Conservation (phyloP, 2,888 invertebrate species). For the Mimas tiliae region DNA sequence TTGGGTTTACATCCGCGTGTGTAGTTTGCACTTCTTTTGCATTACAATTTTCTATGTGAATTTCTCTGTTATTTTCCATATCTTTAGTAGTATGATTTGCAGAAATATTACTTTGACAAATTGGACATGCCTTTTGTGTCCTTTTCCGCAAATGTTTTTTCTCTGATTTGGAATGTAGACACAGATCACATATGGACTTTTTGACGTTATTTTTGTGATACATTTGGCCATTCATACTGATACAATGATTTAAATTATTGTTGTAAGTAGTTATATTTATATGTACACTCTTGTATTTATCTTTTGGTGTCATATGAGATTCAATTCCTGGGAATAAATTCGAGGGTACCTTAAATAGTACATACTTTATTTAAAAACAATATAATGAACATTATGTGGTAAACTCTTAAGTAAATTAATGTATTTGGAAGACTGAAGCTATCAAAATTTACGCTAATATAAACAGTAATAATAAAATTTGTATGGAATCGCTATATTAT, state of each 20-base stretch:
- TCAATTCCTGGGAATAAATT: conserved; percentile 34
- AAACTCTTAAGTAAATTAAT: no score
- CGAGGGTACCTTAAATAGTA: background rate
- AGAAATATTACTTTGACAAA: conserved; percentile 48
- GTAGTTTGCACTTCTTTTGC: conserved; percentile 61
- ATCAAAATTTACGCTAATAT: no score
- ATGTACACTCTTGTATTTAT: conserved; percentile 49
- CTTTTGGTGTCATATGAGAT: conserved; percentile 59
- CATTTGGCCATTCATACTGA: conserved; percentile 24
- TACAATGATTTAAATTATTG: conserved; percentile 18
- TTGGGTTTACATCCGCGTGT: conserved; percentile 51
- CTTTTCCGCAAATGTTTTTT: conserved; percentile 38
- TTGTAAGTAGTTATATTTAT: conserved; percentile 65
- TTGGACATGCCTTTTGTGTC: conserved; percentile 49
- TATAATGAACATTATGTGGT: no score
- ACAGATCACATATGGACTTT: conserved; percentile 64
- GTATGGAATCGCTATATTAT: no score
- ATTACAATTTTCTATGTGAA: conserved; percentile 29
- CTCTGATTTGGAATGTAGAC: conserved; percentile 54
- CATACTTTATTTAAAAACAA: no score
- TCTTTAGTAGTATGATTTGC: conserved; percentile 30
- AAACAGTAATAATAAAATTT: no score
- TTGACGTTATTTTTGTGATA: conserved; percentile 31
- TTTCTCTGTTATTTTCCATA: background rate
- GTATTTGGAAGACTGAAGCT: no score